Percentiles rank a stretch among this genome's conserved stretches.
These are phyloP conservation scores for Sialia sialis DNA, from an alignment of 2,113 vertebrate species.

Conservation along the genomic window DNA sequence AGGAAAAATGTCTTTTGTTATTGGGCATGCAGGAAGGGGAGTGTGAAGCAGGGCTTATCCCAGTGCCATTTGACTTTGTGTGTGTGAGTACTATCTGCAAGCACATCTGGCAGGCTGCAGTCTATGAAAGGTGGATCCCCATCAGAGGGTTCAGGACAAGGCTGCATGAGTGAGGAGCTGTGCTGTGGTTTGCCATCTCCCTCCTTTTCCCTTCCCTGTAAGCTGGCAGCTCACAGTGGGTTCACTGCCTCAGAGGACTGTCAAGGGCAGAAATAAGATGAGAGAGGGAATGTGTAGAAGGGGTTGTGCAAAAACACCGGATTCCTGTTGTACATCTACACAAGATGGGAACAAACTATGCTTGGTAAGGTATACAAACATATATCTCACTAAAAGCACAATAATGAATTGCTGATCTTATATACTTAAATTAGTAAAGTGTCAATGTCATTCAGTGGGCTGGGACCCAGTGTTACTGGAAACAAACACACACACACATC, in stretches of 20 bases:
- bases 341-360: neutral
- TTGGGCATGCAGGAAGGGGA: neutral
- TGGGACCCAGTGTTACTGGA: neutral
- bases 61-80: neutral
- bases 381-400: neutral
- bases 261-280: neutral
- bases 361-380: neutral
- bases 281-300: neutral
- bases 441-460: neutral
- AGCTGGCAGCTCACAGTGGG: neutral
- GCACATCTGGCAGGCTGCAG: neutral
- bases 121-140: neutral
- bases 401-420: neutral
- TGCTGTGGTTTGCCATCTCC: neutral
- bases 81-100: no score
- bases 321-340: neutral
- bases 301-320: neutral
- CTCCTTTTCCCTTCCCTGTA: neutral
- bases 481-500: neutral
- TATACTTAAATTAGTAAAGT: neutral
- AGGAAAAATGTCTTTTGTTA: neutral
- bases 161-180: fast-evolving
- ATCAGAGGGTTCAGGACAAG: neutral
- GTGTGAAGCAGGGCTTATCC: neutral
- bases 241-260: neutral